These are phyloP conservation scores for Cryptus viduatorius DNA, from an alignment of 2,888 invertebrate species.

Conservation along the genomic window DNA sequence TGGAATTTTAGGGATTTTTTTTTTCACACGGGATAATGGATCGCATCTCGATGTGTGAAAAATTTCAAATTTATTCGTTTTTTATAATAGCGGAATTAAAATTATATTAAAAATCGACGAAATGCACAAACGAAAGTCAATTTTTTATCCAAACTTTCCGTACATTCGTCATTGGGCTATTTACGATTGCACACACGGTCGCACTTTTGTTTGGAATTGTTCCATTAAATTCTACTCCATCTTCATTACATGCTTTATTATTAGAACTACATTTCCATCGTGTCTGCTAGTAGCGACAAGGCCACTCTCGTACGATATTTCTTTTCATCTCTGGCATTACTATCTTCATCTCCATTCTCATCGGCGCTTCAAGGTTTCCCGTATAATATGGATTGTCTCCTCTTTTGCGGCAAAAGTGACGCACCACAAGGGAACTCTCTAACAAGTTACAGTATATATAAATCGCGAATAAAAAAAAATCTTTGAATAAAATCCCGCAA, in stretches of 20 bases:
- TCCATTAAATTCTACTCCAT: constrained; percentile 23
- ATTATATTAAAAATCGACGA: neutral
- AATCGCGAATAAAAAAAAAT: neutral
- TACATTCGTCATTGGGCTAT: neutral
- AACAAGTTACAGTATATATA: neutral
- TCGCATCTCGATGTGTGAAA: neutral
- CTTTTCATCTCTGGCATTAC: constrained; percentile 35
- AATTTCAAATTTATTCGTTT: neutral
- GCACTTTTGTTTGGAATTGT: constrained; percentile 14
- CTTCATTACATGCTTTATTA: neutral
- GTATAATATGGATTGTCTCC: constrained; percentile 42
- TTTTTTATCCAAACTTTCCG: neutral
- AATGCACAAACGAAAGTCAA: neutral
- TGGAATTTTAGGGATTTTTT: neutral
- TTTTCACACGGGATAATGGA: neutral
- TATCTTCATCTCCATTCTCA: constrained; percentile 28
- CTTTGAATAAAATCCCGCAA: constrained; percentile 10
- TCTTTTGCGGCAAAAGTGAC: constrained; percentile 29
- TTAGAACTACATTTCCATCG: constrained; percentile 34
- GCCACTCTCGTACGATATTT: constrained; percentile 48
- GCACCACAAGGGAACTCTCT: constrained; percentile 4
- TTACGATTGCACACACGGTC: neutral
- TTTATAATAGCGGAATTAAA: neutral
- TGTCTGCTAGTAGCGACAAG: constrained; percentile 23
- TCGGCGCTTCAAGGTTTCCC: constrained; percentile 47